Percentiles rank a stretch among this genome's conserved stretches.
phyloP scores from a whole-genome alignment of 35 echinoderm and acorn worm genomes.

The Apostichopus parvimensis region DNA sequence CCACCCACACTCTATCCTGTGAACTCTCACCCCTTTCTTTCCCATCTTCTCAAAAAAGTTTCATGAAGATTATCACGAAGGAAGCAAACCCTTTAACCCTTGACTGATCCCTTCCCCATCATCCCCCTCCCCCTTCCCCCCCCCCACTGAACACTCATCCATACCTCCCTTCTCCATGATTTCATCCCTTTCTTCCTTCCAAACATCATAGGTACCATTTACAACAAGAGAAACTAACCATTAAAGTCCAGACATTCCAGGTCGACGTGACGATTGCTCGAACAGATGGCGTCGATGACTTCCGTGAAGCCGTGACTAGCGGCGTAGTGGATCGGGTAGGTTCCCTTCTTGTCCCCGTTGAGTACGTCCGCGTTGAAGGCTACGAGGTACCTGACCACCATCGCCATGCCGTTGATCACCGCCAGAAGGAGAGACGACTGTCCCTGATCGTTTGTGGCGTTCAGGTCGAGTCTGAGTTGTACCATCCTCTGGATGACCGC shows the following conservation, averaged over 20 bases:
- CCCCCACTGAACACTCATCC: too few species aligned
- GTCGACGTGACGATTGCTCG: neutral
- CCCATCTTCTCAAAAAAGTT: too few species aligned
- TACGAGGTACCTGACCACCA: constrained; percentile 9
- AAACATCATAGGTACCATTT: too few species aligned
- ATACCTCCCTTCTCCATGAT: too few species aligned
- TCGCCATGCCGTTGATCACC: constrained; percentile 40
- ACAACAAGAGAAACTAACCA: neutral
- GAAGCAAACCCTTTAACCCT: too few species aligned
- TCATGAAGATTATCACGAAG: too few species aligned
- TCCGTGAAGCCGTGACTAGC: constrained; percentile 16
- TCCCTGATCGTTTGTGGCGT: constrained; percentile 10
- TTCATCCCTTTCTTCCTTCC: too few species aligned
- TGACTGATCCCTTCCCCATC: too few species aligned
- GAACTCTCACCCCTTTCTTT: too few species aligned
- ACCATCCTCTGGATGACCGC: constrained; percentile 22
- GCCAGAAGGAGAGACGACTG: constrained; percentile 43
- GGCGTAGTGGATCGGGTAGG: constrained; percentile 40
- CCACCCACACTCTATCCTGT: too few species aligned
- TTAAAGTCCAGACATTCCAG: constrained; percentile 45
- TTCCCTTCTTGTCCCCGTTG: constrained; percentile 35
- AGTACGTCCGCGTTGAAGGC: neutral
- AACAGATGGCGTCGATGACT: neutral
- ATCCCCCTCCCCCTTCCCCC: too few species aligned
- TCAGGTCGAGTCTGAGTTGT: neutral